Evolutionary conservation across 1,140 invertebrate species (phyloP), one percentile per base, ranked within the genome.

Genomic region (Atta texana): DNA sequence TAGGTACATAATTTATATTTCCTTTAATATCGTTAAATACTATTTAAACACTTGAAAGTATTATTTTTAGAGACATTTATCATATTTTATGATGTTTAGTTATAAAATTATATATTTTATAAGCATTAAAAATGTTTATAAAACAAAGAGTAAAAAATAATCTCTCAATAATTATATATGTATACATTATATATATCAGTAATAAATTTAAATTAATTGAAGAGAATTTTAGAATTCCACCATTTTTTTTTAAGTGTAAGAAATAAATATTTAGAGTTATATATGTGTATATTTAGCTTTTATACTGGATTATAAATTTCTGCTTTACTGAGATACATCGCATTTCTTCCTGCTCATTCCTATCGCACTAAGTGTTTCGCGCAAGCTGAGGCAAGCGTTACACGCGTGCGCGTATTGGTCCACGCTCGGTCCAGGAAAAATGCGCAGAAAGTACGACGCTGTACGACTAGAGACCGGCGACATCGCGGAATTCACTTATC

Each of bases 371-470:
- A 55, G 39, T 75, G 69, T 75, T 57, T 84, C 14, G 77, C 64
- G 63, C 63, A 80, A 55, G 31, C 8, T 49, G 31, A 28, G 51
- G 34, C 5, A 31, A 85, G 34, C 44, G 49, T 53, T 64, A 18
- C 53, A 72, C 78, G 88, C 88, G 85, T 89, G 88, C 88, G 88
- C 87, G 61, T 12, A 31, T 61, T 34, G 28, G 21, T n/a, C 34
- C n/a, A 31, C 8, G 28, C 12, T 3, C 28, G 51, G 28, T 21
- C 28, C 51, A 28, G n/a, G 5, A 80, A 68, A 87, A 89, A 57
- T 82, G 88, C 88, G 88, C 88, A 76, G 88, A 57, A 69, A 71
- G 51, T 57, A 61, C 84, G 84, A 76, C 63, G 71, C 84, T 57
- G 34, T 59, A 28, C 31, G 80, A n/a, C 12, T n/a, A 34, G 14